Evolutionary conservation across 2,888 invertebrate species (phyloP).

Genomic region (Thera britannica): DNA sequence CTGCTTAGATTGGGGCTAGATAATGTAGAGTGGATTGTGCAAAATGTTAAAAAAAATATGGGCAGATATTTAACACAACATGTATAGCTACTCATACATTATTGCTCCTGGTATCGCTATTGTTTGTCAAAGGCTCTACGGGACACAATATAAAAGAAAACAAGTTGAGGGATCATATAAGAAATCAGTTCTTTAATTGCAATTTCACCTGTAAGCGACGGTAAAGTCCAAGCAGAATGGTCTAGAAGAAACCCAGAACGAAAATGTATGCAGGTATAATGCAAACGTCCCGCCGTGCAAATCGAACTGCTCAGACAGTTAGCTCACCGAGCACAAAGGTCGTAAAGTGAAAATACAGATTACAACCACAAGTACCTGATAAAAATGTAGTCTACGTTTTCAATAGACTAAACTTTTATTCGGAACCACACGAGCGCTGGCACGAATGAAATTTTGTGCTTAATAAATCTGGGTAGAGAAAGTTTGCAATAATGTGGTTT

Average conservation of each 20-base stretch:
- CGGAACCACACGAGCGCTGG: not conserved
- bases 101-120: too few relatives aligned
- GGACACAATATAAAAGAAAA: too few relatives aligned
- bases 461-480: not conserved
- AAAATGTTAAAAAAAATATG: too few relatives aligned
- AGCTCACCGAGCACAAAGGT: not conserved
- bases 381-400: not conserved
- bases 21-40: too few relatives aligned
- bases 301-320: not conserved
- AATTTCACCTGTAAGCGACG: not conserved
- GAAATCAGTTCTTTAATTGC: too few relatives aligned
- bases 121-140: too few relatives aligned
- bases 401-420: not conserved
- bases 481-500: not conserved
- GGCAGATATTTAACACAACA: too few relatives aligned
- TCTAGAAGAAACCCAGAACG: too few relatives aligned
- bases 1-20: too few relatives aligned
- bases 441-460: not conserved
- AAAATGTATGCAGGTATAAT: not conserved
- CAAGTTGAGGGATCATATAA: too few relatives aligned
- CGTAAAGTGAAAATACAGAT: not conserved
- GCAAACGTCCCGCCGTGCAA: not conserved
- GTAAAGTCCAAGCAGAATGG: too few relatives aligned
- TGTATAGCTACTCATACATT: too few relatives aligned
- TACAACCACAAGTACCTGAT: not conserved